phyloP scores from a whole-genome alignment of 2,113 vertebrate genomes.

The Dascyllus trimaculatus region DNA sequence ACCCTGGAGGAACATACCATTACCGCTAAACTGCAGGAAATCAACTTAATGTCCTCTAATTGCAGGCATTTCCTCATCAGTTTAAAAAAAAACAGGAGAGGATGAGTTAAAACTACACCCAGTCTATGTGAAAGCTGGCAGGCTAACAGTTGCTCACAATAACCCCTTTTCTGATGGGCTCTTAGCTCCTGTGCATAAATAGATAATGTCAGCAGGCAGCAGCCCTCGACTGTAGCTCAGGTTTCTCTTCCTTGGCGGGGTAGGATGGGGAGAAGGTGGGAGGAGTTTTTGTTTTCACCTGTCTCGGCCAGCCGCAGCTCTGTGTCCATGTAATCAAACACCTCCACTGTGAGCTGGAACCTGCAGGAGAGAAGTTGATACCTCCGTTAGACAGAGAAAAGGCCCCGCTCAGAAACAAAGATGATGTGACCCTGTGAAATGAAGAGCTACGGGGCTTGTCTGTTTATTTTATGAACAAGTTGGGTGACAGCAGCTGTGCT shows the following conservation, averaged over 20 bases:
- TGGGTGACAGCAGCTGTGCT: not conserved
- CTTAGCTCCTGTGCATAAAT: constrained; percentile 49
- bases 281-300: constrained; percentile 83
- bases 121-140: constrained; percentile 21
- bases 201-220: constrained; percentile 58
- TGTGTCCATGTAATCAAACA: constrained; percentile 97
- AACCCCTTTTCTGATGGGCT: constrained; percentile 25
- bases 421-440: constrained; percentile 7
- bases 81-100: constrained; percentile 17
- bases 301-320: constrained; percentile 94
- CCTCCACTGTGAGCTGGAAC: constrained; percentile 98
- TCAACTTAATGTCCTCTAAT: constrained; percentile 62
- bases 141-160: constrained; percentile 11
- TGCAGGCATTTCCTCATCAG: constrained; percentile 69
- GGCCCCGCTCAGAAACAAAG: constrained; percentile 21
- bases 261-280: constrained; percentile 27
- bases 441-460: constrained; percentile 4
- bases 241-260: constrained; percentile 70
- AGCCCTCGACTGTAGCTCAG: constrained; percentile 40
- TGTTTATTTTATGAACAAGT: constrained; percentile 1
- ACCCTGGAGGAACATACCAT: constrained; percentile 46
- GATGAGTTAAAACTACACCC: constrained; percentile 6
- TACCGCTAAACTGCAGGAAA: constrained; percentile 56
- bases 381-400: constrained; percentile 51
- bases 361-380: constrained; percentile 81